phyloP scores from a whole-genome alignment of 1,140 invertebrate species.

The Zaprionus kolodkinae region DNA sequence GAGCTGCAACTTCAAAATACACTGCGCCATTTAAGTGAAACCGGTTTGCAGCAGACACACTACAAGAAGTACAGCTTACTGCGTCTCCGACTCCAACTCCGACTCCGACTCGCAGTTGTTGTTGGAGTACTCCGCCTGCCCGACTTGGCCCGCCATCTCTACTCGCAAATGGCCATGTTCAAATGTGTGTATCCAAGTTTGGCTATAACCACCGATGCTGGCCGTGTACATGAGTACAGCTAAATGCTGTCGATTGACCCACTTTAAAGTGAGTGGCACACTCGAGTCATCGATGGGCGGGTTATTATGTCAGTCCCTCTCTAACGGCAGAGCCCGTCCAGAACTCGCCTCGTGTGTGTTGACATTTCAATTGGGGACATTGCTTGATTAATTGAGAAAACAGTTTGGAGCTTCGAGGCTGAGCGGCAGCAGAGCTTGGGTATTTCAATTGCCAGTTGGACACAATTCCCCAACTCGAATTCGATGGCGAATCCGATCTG shows the following conservation, averaged over 20 bases:
- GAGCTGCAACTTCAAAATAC: slow-evolving; percentile 30
- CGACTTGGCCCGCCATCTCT: not conserved
- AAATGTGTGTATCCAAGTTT: slow-evolving; percentile 59
- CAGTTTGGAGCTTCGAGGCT: no score
- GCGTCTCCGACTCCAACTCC: slow-evolving; percentile 2
- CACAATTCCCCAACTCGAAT: not conserved
- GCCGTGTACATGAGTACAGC: slow-evolving; percentile 42
- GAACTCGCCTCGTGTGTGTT: slow-evolving; percentile 46
- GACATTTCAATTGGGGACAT: slow-evolving; percentile 75
- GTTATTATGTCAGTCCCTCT: slow-evolving; percentile 68
- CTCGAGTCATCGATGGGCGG: slow-evolving; percentile 5
- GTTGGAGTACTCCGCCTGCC: not conserved
- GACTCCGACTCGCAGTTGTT: not conserved
- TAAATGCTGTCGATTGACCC: slow-evolving; percentile 77
- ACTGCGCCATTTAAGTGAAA: slow-evolving; percentile 55
- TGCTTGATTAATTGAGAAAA: slow-evolving; percentile 54
- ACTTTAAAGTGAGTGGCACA: slow-evolving; percentile 53
- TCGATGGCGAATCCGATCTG: not conserved
- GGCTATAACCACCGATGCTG: slow-evolving; percentile 57
- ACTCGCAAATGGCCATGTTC: slow-evolving; percentile 52
- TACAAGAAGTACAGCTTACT: slow-evolving; percentile 15
- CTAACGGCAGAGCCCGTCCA: not conserved
- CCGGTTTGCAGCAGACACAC: slow-evolving; percentile 39
- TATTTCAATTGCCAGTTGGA: no score
- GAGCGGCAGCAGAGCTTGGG: no score